Evolutionary conservation across 1,140 invertebrate species (phyloP).

Genomic region (Penaeus vannamei): DNA sequence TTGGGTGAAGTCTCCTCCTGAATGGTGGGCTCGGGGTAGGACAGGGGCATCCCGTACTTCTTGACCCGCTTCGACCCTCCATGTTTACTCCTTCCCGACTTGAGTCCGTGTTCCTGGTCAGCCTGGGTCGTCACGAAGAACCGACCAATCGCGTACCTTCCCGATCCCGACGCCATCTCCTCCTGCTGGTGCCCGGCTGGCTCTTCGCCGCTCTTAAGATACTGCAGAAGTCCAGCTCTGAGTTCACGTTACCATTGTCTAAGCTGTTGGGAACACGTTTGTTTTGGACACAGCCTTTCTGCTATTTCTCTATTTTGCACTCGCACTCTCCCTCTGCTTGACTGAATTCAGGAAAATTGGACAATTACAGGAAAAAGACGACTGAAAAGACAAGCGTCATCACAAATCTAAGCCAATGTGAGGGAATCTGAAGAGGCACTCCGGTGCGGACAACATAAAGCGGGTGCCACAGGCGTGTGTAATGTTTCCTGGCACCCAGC

Average conservation of each 20-base stretch:
- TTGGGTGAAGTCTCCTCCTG: conserved; percentile 66
- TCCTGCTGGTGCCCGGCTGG: too few species aligned
- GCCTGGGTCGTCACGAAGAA: conserved; percentile 64
- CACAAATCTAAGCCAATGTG: not conserved
- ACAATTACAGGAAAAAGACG: too few species aligned
- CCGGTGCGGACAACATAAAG: too few species aligned
- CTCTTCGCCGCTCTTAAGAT: too few species aligned
- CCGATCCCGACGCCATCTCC: conserved; percentile 32
- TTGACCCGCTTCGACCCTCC: conserved; percentile 54
- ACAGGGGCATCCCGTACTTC: conserved; percentile 64
- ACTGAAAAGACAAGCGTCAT: not conserved
- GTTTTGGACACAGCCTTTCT: too few species aligned
- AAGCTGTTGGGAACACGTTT: too few species aligned
- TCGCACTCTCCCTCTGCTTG: conserved; percentile 19
- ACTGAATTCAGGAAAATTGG: not conserved
- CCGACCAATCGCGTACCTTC: conserved; percentile 60
- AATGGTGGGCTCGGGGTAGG: conserved; percentile 67
- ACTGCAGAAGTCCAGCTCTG: too few species aligned
- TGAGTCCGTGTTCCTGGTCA: conserved; percentile 32
- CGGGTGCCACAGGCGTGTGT: too few species aligned
- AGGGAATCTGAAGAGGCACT: not conserved
- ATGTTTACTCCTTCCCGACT: conserved; percentile 41
- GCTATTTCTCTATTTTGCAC: not conserved
- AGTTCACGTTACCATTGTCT: too few species aligned
- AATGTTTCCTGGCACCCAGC: conserved; percentile 9